phyloP scores from a whole-genome alignment of 2,797 vertebrate species.

The Gila robusta region DNA sequence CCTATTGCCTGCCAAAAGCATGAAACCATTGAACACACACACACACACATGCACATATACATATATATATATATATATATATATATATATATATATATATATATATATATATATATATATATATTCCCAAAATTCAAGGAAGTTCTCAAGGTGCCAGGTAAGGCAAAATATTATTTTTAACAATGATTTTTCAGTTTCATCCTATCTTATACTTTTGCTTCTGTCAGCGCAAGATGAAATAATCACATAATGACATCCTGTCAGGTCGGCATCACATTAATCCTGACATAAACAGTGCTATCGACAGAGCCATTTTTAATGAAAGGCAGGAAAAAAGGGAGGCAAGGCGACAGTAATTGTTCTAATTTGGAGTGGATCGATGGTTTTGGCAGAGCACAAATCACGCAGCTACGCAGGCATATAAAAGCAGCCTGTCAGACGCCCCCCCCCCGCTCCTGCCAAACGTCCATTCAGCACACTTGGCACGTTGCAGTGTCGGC shows the following conservation, averaged over 20 bases:
- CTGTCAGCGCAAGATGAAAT: slow-evolving; percentile 61
- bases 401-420: slow-evolving; percentile 68
- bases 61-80: too few species aligned
- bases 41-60: too few species aligned
- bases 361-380: slow-evolving; percentile 76
- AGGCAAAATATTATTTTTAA: slow-evolving; percentile 47
- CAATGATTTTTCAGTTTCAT: slow-evolving; percentile 37
- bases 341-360: slow-evolving; percentile 65
- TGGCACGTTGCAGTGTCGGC: slow-evolving; percentile 64
- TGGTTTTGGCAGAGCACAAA: slow-evolving; percentile 73
- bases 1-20: neutral
- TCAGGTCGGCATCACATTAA: slow-evolving; percentile 66
- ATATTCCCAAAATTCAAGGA: slow-evolving; percentile 68
- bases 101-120: too few species aligned
- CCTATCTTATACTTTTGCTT: slow-evolving; percentile 33
- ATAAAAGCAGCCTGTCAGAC: slow-evolving; percentile 68
- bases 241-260: slow-evolving; percentile 69
- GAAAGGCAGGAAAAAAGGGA: slow-evolving; percentile 66
- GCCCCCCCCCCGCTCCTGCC: slow-evolving; percentile 48
- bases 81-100: too few species aligned
- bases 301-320: slow-evolving; percentile 72
- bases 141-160: slow-evolving; percentile 79
- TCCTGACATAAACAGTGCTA: slow-evolving; percentile 67
- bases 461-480: slow-evolving; percentile 70
- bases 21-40: neutral